Conservation (phyloP, 2,113 vertebrate species). For the Ptilonorhynchus violaceus region DNA sequence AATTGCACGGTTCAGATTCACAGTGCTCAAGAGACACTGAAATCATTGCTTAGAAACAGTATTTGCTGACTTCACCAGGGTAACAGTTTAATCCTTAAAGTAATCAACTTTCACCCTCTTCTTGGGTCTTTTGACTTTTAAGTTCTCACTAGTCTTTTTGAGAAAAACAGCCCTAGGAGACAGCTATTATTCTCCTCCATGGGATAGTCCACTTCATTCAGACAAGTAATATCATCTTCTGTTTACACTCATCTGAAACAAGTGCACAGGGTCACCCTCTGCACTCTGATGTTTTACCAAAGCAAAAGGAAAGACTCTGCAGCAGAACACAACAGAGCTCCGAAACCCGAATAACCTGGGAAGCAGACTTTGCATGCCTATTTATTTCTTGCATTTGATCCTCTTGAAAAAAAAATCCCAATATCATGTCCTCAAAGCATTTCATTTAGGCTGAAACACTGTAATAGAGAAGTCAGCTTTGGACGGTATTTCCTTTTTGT, state of each 20-base stretch:
- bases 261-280: slow-evolving; percentile 61
- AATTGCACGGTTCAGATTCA: slow-evolving; percentile 64
- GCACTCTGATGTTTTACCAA: slow-evolving; percentile 66
- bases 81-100: slow-evolving; percentile 81
- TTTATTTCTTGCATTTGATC: slow-evolving; percentile 60
- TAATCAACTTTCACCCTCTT: slow-evolving; percentile 76
- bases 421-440: slow-evolving; percentile 49
- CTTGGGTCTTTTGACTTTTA: slow-evolving; percentile 71
- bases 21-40: slow-evolving; percentile 73
- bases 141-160: slow-evolving; percentile 70
- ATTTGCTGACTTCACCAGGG: slow-evolving; percentile 80
- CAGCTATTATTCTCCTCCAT: slow-evolving; percentile 79
- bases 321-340: slow-evolving; percentile 28
- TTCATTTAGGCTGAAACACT: slow-evolving; percentile 11
- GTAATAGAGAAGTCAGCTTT: slow-evolving; percentile 44
- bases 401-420: neutral
- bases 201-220: slow-evolving; percentile 73
- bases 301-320: slow-evolving; percentile 48
- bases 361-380: slow-evolving; percentile 44
- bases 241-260: slow-evolving; percentile 73
- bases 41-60: slow-evolving; percentile 77
- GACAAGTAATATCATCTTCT: slow-evolving; percentile 75
- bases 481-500: slow-evolving; percentile 15
- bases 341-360: slow-evolving; percentile 57
- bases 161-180: slow-evolving; percentile 72